phyloP scores from a whole-genome alignment of 92 coral and sea anemone genomes.

The Nematostella vectensis region DNA sequence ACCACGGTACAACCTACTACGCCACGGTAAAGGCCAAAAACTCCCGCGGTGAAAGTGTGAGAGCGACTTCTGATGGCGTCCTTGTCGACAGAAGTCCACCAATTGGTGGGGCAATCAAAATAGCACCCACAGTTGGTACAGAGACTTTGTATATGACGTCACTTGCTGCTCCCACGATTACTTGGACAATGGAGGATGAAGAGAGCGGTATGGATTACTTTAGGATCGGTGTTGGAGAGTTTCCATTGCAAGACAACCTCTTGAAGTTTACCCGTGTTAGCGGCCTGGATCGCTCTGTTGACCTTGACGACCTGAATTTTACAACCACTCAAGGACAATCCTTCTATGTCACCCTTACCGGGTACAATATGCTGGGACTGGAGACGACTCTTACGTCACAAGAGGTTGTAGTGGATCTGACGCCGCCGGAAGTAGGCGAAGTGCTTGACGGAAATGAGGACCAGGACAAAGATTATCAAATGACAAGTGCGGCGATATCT shows the following conservation, averaged over 20 bases:
- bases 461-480: constrained; percentile 63
- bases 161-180: constrained; percentile 66
- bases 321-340: constrained; percentile 55
- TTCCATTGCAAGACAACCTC: constrained; percentile 65
- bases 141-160: constrained; percentile 48
- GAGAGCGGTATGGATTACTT: constrained; percentile 85
- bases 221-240: constrained; percentile 56
- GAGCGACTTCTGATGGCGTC: constrained; percentile 84
- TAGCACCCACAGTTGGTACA: constrained; percentile 63
- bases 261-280: constrained; percentile 36
- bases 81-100: constrained; percentile 87
- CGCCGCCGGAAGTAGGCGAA: constrained; percentile 70
- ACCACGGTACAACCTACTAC: constrained; percentile 75
- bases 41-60: constrained; percentile 55
- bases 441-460: constrained; percentile 70
- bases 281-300: constrained; percentile 47
- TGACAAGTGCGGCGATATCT: constrained; percentile 22
- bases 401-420: constrained; percentile 88
- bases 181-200: constrained; percentile 78
- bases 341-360: constrained; percentile 70
- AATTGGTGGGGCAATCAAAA: constrained; percentile 30
- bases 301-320: constrained; percentile 60
- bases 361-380: constrained; percentile 76
- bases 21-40: constrained; percentile 83
- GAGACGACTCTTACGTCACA: constrained; percentile 68